These are phyloP conservation scores for Nysson spinosus DNA, from an alignment of 2,888 invertebrate species.

Conservation along the genomic window DNA sequence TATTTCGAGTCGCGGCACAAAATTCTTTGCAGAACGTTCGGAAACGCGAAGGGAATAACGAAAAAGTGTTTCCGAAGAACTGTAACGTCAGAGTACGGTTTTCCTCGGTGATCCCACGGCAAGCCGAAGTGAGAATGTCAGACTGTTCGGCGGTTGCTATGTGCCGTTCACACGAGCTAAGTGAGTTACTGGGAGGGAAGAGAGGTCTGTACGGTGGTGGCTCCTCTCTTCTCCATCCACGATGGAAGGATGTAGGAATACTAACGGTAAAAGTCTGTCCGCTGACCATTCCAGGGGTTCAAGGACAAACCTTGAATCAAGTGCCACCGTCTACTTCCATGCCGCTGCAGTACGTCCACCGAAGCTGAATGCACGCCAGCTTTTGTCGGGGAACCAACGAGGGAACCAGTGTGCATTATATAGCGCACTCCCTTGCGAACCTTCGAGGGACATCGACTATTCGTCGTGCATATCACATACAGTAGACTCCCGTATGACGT, in stretches of 20 bases:
- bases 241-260: slow-evolving; percentile 72
- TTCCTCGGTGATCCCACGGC: slow-evolving; percentile 15
- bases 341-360: too few species aligned
- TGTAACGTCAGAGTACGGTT: too few species aligned
- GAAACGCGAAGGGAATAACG: background rate
- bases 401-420: too few species aligned
- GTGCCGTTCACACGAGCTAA: slow-evolving; percentile 53
- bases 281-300: slow-evolving; percentile 67
- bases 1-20: too few species aligned
- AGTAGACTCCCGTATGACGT: too few species aligned
- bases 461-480: too few species aligned
- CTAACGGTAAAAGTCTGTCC: slow-evolving; percentile 74
- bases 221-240: slow-evolving; percentile 43
- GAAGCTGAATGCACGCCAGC: too few species aligned
- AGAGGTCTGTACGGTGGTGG: slow-evolving; percentile 22
- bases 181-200: slow-evolving; percentile 63
- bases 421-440: too few species aligned
- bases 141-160: slow-evolving; percentile 55
- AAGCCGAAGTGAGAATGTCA: slow-evolving; percentile 28
- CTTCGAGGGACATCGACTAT: too few species aligned
- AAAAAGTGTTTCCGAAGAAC: background rate
- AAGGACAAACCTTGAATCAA: slow-evolving; percentile 70
- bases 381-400: too few species aligned
- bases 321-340: slow-evolving; percentile 45
- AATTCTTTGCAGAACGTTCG: too few species aligned